Percentiles rank a stretch among this genome's conserved stretches.
Conservation (phyloP, 2,797 vertebrate genomes). For the Pristis pectinata region DNA sequence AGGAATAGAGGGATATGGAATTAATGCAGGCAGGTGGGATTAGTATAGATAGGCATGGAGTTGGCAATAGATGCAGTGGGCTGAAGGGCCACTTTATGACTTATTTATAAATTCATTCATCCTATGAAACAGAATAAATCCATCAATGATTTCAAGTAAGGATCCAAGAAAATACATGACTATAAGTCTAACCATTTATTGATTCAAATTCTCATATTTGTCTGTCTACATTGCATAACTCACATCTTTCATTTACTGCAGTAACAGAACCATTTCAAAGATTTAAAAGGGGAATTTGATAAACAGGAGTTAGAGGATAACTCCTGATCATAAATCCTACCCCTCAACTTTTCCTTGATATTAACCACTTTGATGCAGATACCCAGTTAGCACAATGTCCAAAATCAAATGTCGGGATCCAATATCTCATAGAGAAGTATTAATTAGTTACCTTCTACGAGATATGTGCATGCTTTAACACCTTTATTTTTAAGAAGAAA, state of each 20-base stretch:
- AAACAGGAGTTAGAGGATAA: background rate
- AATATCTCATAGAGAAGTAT: background rate
- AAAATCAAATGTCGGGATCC: background rate
- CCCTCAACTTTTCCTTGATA: background rate
- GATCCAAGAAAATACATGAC: background rate
- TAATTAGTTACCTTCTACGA: too few relatives aligned
- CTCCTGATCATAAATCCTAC: background rate
- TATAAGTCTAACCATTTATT: background rate
- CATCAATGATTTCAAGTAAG: background rate
- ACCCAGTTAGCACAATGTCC: background rate
- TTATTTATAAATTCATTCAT: background rate
- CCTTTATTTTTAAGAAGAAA: too few relatives aligned
- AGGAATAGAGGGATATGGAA: too few relatives aligned
- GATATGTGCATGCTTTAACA: too few relatives aligned
- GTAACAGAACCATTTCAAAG: background rate
- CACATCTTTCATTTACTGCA: too few relatives aligned
- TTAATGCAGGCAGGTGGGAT: too few relatives aligned
- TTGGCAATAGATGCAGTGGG: too few relatives aligned
- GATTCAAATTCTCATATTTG: too few relatives aligned
- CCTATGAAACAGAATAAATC: background rate
- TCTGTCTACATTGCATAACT: too few relatives aligned
- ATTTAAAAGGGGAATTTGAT: background rate
- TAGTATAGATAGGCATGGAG: too few relatives aligned
- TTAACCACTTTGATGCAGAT: background rate
- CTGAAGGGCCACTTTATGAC: too few relatives aligned